A percentile compares a stretch with the other conserved stretches of the same genome.
phyloP scores from a whole-genome alignment of 2,888 invertebrate species.

The Lycia hirtaria region DNA sequence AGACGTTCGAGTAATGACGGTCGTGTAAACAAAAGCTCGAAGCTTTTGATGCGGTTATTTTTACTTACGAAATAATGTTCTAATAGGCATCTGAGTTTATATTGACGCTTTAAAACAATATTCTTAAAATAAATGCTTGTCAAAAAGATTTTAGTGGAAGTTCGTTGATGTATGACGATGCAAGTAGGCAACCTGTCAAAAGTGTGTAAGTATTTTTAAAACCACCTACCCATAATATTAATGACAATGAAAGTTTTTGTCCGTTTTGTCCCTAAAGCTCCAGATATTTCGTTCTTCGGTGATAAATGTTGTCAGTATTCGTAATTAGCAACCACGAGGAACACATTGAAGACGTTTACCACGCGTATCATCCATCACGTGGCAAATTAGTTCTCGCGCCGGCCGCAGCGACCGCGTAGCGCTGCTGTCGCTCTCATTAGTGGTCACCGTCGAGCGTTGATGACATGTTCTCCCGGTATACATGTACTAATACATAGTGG shows the following conservation, averaged over 20 bases:
- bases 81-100: conserved; percentile 4
- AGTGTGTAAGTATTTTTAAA: neutral
- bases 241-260: neutral
- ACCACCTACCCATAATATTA: conserved; percentile 1
- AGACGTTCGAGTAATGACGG: conserved; percentile 53
- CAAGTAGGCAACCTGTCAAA: no score
- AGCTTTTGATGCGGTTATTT: conserved; percentile 39
- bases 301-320: conserved; percentile 40
- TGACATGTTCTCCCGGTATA: conserved; percentile 61
- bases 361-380: conserved; percentile 74
- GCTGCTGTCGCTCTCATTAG: conserved; percentile 81
- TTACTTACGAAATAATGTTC: conserved; percentile 15
- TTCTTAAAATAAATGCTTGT: neutral
- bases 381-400: conserved; percentile 76
- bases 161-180: neutral
- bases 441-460: conserved; percentile 60
- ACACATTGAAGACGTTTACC: conserved; percentile 44
- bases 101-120: conserved; percentile 10
- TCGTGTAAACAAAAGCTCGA: conserved; percentile 54
- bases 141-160: conserved; percentile 6
- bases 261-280: neutral
- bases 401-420: conserved; percentile 71
- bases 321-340: conserved; percentile 52
- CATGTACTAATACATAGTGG: conserved; percentile 51
- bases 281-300: conserved; percentile 4